Conservation (phyloP, 1,140 invertebrate genomes). For the Anadara kagoshimensis region DNA sequence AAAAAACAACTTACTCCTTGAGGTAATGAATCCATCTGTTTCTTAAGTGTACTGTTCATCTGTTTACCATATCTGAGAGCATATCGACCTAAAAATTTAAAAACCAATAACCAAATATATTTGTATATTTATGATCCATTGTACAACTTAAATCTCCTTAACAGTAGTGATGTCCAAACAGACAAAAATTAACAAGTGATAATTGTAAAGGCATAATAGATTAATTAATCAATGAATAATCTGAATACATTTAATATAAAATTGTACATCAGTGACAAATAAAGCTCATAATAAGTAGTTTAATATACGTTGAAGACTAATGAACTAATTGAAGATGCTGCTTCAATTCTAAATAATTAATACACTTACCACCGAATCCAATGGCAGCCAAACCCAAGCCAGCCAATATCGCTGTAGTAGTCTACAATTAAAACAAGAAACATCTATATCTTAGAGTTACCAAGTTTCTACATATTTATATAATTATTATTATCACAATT, state of each 20-base stretch:
- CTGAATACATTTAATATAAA: background rate
- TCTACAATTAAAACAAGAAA: slow-evolving; percentile 38
- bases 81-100: slow-evolving; percentile 85
- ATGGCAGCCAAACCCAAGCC: slow-evolving; percentile 56
- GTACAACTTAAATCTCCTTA: background rate
- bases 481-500: too few species aligned
- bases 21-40: slow-evolving; percentile 59
- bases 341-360: background rate
- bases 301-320: too few species aligned
- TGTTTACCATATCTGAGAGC: slow-evolving; percentile 52
- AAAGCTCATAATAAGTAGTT: too few species aligned
- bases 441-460: background rate
- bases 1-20: slow-evolving; percentile 42
- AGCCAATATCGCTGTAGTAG: slow-evolving; percentile 44
- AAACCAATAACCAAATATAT: background rate
- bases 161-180: background rate
- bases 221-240: background rate
- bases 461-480: too few species aligned
- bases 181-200: background rate
- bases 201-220: background rate
- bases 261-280: background rate
- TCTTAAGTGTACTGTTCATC: slow-evolving; percentile 55
- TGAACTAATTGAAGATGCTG: background rate
- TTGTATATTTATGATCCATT: background rate
- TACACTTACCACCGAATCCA: slow-evolving; percentile 54